Evolutionary conservation across 1,140 invertebrate genomes (phyloP), one percentile per base, ranked within the genome.

Genomic region (Habropoda laboriosa): DNA sequence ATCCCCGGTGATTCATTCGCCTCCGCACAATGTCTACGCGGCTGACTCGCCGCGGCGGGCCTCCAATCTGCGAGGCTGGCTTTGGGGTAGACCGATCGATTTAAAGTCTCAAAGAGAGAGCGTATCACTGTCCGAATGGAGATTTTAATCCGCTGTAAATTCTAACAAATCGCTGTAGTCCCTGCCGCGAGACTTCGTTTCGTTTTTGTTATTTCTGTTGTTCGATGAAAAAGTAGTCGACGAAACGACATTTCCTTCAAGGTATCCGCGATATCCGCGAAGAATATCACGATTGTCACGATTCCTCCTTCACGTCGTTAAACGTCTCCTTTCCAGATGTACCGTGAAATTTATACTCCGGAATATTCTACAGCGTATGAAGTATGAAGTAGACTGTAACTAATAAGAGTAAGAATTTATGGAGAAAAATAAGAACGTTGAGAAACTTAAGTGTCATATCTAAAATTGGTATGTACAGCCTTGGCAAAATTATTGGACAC

Each of bases 1-100:
- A 90, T 89, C 87, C 81, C 58, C 74, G 27, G 73, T 89, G 86
- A 90, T 89, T 90, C 83, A 89, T 89, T 87, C 67, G 77, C 45
- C 47, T 60, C 67, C 72, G 42, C 75, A 53, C 82, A 81, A 81
- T 85, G 75, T 81, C 75, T 86, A 81, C 64, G 21, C 35, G 75
- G 45, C n/a, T 27, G 18, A 21, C 27, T 21, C 13, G 45, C 0
- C 63, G 42, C 18, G 42, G 30, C 47, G 57, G 42, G 35, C n/a
- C 71, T 63, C 32, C 42, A 73, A 75, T 45, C 49, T 75, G 16
- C 47, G 53, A 21, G 27, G 21, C 18, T n/a, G 21, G 49, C 60
- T 30, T 55, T 51, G 16, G 21, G 18, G 47, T 27, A 16, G 47
- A 55, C 21, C 47, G 51, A 76, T 76, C 74, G 51, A 76, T 68